These are phyloP conservation scores for Nemoura dubitans DNA, from an alignment of 2,888 invertebrate species.

Conservation along the genomic window DNA sequence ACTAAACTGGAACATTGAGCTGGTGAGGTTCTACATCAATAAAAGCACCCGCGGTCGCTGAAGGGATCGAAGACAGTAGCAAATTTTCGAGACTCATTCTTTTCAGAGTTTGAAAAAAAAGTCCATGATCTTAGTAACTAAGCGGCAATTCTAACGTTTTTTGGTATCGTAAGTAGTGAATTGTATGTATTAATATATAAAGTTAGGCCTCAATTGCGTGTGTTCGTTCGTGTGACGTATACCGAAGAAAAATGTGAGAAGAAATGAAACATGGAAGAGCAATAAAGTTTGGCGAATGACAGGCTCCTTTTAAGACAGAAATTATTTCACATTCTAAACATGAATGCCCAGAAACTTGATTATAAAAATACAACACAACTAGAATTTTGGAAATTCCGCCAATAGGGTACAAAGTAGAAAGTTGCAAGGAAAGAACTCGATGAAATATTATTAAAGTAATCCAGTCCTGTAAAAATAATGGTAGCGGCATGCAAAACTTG, in stretches of 20 bases:
- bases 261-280: background rate
- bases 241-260: background rate
- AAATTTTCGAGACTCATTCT: background rate
- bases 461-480: background rate
- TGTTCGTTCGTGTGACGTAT: background rate
- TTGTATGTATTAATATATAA: background rate
- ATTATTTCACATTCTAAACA: background rate
- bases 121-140: background rate
- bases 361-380: background rate
- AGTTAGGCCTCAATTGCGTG: background rate
- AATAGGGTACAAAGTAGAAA: background rate
- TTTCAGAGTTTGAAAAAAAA: background rate
- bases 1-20: background rate
- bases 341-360: background rate
- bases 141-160: slow-evolving; percentile 3
- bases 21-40: background rate
- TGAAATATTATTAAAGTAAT: background rate
- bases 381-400: background rate
- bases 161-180: background rate
- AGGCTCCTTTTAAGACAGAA: background rate
- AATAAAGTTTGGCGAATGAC: background rate
- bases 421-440: background rate
- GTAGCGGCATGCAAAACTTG: background rate
- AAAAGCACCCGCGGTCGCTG: background rate
- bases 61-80: background rate